Base-by-base conservation (phyloP, 2,797 vertebrate genomes). In the Thamnophis elegans region DNA sequence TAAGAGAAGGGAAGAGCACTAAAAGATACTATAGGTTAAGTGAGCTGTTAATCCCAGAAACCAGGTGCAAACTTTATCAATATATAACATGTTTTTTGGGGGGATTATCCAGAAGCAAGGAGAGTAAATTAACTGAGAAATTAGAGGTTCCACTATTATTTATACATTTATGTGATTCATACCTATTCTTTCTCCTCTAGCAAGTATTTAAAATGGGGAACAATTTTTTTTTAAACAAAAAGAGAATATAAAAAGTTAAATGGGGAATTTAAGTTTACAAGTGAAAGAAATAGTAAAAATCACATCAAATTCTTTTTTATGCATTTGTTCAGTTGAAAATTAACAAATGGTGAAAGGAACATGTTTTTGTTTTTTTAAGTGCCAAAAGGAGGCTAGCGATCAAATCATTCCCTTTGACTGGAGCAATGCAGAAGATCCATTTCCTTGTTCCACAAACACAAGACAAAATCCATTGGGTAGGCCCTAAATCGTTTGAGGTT, bases 1-100 rank as follows among this genome's bases (percentile, higher is more conserved):
- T 55, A 86, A 91, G 20, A 8, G 90, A 91, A 60, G 51, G 58
- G 68, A 93, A 91, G 92, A 87, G 26, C 2, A 9, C 51, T 82
- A 91, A 91, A 88, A 91, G 85, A 91, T 91, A 91, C 58, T 89
- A 91, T 91, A 93, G 92, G 92, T 93, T 91, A 93, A 91, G 92
- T 93, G 86, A 93, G 47, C 92, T 93, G 92, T 88, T 91, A 93
- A 93, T 93, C 92, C 92, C 51, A 93, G 87, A 93, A 90, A 89
- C 51, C 92, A 91, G 92, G 89, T 91, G 92, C 90, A 93, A 89
- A 90, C 51, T 18, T 85, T 62, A 68, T 55, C 89, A 93, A 82
- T 62, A 93, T 90, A 28, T 88, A 62, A 73, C 56, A 62, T 90
- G 92, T 68, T 91, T 93, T 55, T 55, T n/a, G n/a, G 82, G 87